A percentile compares a stretch with the other conserved stretches of the same genome.
phyloP scores from a whole-genome alignment of 1,140 invertebrate genomes.

The Elysia chlorotica region DNA sequence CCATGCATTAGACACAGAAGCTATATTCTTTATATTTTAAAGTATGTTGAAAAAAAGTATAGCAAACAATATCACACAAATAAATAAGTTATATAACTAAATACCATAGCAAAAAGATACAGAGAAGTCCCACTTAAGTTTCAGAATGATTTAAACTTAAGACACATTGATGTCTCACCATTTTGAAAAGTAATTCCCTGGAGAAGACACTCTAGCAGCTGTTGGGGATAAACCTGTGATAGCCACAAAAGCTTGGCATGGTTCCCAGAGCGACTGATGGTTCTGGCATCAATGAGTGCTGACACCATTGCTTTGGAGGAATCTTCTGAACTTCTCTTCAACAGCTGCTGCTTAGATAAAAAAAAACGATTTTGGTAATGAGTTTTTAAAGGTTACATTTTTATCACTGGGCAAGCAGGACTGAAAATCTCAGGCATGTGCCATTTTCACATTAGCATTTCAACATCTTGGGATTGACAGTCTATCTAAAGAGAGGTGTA shows the following conservation, averaged over 20 bases:
- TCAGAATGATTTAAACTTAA: no score
- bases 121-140: no score
- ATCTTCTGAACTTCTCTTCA: background rate
- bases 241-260: slow-evolving; percentile 18
- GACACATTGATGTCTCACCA: no score
- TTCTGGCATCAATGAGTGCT: background rate
- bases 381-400: background rate
- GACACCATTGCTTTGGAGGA: background rate
- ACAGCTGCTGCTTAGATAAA: background rate
- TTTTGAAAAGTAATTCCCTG: slow-evolving; percentile 14
- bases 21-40: no score
- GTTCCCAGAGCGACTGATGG: background rate
- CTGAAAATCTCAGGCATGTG: background rate
- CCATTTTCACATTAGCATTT: no score
- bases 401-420: background rate
- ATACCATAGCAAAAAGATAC: no score
- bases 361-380: no score
- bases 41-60: background rate
- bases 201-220: slow-evolving; percentile 9
- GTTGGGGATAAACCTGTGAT: slow-evolving; percentile 14
- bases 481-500: no score
- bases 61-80: background rate
- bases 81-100: no score
- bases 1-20: background rate
- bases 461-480: no score